phyloP scores from a whole-genome alignment of 2,797 vertebrate genomes.

The Danio tinwini region DNA sequence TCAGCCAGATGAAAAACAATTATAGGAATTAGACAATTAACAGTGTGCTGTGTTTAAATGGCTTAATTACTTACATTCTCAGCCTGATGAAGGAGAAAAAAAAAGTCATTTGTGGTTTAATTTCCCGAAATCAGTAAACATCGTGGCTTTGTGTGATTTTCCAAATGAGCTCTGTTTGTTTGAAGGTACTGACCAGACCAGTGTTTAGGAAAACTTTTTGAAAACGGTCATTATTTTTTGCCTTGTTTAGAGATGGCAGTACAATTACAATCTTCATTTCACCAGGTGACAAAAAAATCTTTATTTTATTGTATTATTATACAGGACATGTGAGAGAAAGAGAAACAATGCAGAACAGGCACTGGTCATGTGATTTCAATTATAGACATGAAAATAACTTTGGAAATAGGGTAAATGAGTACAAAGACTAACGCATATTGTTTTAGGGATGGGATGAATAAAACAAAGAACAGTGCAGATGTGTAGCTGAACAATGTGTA shows the following conservation, averaged over 20 bases:
- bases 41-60: not conserved
- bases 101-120: not conserved
- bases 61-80: not conserved
- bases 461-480: not conserved
- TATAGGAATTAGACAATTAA: not conserved
- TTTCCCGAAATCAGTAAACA: conserved; percentile 26
- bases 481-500: not conserved
- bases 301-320: not conserved
- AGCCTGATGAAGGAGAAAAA: too few relatives aligned
- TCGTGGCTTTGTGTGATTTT: conserved; percentile 3
- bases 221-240: not conserved
- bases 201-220: conserved; percentile 17
- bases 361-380: conserved; percentile 16
- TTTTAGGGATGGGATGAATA: not conserved
- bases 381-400: conserved; percentile 5
- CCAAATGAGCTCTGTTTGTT: not conserved
- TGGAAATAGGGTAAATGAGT: not conserved
- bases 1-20: not conserved
- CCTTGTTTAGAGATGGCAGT: not conserved
- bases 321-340: not conserved
- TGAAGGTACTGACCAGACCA: not conserved
- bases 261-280: not conserved
- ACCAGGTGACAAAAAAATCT: not conserved
- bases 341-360: not conserved
- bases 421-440: not conserved